These are phyloP conservation scores for Endotricha flammealis DNA, from an alignment of 2,888 invertebrate genomes.

Conservation along the genomic window DNA sequence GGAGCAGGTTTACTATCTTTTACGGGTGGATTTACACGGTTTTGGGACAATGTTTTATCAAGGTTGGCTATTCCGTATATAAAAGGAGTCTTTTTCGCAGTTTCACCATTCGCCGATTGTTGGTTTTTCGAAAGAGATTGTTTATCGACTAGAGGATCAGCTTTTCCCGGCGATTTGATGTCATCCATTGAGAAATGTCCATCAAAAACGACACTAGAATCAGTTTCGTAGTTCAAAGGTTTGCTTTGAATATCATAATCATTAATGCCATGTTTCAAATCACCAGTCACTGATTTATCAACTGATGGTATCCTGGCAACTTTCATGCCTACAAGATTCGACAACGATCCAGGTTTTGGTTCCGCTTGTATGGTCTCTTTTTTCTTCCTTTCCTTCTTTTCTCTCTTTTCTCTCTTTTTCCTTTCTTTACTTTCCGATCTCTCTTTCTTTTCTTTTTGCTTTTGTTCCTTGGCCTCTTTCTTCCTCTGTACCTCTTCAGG, in stretches of 20 bases:
- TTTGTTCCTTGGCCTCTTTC: neutral
- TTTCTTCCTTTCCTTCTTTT: conserved; percentile 20
- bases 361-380: conserved; percentile 24
- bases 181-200: conserved; percentile 58
- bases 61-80: conserved; percentile 3
- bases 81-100: neutral
- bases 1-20: neutral
- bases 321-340: conserved; percentile 53
- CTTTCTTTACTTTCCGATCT: conserved; percentile 19
- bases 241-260: conserved; percentile 54
- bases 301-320: conserved; percentile 28
- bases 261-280: conserved; percentile 19
- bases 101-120: neutral
- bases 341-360: conserved; percentile 31
- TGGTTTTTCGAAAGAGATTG: neutral
- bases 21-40: neutral
- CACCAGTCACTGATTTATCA: conserved; percentile 23
- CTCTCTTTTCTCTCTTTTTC: conserved; percentile 20
- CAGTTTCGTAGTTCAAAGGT: conserved; percentile 25
- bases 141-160: conserved; percentile 13
- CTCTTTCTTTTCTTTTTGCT: conserved; percentile 23
- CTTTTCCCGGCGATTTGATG: conserved; percentile 40
- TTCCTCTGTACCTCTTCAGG: conserved; percentile 13
- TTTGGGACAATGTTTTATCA: neutral
- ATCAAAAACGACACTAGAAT: conserved; percentile 44